These are phyloP conservation scores for Phytoseiulus persimilis DNA, from an alignment of 2,888 invertebrate species.

Conservation along the genomic window DNA sequence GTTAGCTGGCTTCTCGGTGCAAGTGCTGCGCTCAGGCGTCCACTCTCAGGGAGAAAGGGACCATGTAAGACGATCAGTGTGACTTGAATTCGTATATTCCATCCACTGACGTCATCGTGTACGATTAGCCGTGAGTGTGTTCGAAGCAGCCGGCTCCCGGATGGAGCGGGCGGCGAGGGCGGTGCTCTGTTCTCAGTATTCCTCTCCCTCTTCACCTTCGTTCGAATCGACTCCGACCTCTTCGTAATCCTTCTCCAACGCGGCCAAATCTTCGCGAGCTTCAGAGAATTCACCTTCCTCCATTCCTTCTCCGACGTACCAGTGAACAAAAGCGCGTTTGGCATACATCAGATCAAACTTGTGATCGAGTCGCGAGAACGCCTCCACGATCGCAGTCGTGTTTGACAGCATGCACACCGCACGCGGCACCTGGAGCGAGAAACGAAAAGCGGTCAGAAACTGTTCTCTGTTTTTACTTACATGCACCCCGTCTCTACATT, in stretches of 20 bases:
- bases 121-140: not conserved
- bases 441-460: not conserved
- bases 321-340: constrained; percentile 54
- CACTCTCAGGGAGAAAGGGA: no score
- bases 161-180: not conserved
- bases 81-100: no score
- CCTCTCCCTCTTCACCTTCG: constrained; percentile 45
- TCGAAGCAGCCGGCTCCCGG: not conserved
- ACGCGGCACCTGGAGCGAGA: constrained; percentile 50
- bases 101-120: not conserved
- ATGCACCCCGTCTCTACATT: no score
- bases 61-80: no score
- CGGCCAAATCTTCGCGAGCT: constrained; percentile 55
- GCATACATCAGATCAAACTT: constrained; percentile 55
- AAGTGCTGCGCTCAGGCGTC: no score
- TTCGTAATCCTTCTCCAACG: constrained; percentile 49
- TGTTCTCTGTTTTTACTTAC: no score
- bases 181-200: constrained; percentile 42
- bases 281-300: constrained; percentile 52
- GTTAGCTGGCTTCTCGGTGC: no score
- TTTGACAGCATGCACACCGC: constrained; percentile 53
- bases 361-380: constrained; percentile 51
- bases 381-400: constrained; percentile 54
- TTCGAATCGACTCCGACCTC: constrained; percentile 50
- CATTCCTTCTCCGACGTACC: constrained; percentile 52